Conservation (phyloP, 2,113 vertebrate genomes). For the Neolamprologus modestus region DNA sequence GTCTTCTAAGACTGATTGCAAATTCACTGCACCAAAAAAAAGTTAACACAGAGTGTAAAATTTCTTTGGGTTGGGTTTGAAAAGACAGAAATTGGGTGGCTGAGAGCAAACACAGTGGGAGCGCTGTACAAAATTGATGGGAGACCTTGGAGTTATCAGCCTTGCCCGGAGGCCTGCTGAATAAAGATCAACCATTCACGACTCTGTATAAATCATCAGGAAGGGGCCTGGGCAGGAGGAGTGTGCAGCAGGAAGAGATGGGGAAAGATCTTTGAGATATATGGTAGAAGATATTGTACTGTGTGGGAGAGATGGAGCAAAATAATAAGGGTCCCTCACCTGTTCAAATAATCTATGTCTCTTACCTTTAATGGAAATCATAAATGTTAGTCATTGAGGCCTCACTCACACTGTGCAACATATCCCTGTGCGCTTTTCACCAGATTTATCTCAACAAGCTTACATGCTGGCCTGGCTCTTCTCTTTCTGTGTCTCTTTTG, state of each 20-base stretch:
- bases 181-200: slow-evolving; percentile 52
- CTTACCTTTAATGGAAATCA: not conserved
- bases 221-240: not conserved
- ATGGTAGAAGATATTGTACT: not conserved
- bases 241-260: not conserved
- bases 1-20: not conserved
- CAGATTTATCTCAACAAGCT: not conserved
- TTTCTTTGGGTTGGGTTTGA: not conserved
- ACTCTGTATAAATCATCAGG: slow-evolving; percentile 43
- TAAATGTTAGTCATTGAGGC: not conserved
- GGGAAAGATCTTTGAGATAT: not conserved
- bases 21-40: not conserved
- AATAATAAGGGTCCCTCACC: not conserved
- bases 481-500: not conserved
- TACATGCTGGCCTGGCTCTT: not conserved
- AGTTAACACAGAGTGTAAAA: not conserved
- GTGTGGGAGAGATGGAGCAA: not conserved
- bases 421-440: not conserved
- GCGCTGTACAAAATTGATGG: slow-evolving; percentile 42
- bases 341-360: not conserved
- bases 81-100: not conserved
- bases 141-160: slow-evolving; percentile 41
- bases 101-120: not conserved
- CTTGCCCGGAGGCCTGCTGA: slow-evolving; percentile 39
- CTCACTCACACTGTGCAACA: not conserved